These are phyloP conservation scores for Ormyrus pomaceus DNA, from an alignment of 2,888 invertebrate genomes.

Conservation along the genomic window DNA sequence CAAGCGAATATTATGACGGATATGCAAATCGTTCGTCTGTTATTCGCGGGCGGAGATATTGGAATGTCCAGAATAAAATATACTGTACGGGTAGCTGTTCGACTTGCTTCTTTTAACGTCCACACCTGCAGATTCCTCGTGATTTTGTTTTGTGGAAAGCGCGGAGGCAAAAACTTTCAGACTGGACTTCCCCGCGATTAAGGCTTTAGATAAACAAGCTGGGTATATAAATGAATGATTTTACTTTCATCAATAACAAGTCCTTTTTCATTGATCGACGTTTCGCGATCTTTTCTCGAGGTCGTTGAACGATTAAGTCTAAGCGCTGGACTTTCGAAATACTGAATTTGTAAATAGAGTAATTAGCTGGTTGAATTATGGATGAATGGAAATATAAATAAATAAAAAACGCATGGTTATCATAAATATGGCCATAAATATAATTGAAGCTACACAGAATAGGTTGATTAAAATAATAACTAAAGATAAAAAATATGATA, in stretches of 20 bases:
- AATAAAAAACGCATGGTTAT: background rate
- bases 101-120: too few species aligned
- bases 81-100: too few species aligned
- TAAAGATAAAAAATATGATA: too few species aligned
- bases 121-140: background rate
- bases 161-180: background rate
- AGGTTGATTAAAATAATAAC: too few species aligned
- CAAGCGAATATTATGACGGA: too few species aligned
- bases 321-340: constrained; percentile 23
- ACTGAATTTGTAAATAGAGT: constrained; percentile 19
- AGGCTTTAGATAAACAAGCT: background rate
- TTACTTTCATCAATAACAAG: constrained; percentile 32
- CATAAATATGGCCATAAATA: background rate
- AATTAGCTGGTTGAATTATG: constrained; percentile 18
- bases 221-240: constrained; percentile 17
- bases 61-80: too few species aligned
- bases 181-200: background rate
- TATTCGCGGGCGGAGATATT: too few species aligned
- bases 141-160: constrained; percentile 31
- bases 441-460: background rate
- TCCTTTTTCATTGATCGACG: constrained; percentile 1
- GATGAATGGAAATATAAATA: background rate
- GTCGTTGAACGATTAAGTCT: constrained; percentile 19
- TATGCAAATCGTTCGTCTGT: too few species aligned
- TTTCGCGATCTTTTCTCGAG: constrained; percentile 13